These are phyloP conservation scores for Melieria omissa DNA, from an alignment of 2,888 invertebrate genomes.

Conservation along the genomic window DNA sequence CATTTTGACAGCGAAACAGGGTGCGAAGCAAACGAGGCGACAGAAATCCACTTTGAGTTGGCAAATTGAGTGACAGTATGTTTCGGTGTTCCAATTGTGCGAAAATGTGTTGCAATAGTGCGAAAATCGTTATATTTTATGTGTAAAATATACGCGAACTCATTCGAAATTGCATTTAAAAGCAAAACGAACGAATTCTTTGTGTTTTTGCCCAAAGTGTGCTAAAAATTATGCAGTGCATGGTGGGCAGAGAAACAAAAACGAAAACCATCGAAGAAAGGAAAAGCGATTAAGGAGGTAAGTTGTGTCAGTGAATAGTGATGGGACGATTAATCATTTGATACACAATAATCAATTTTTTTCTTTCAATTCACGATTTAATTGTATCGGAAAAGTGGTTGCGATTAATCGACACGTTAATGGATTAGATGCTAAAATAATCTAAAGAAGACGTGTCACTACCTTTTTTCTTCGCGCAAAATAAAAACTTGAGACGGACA, in stretches of 20 bases:
- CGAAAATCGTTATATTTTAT: background rate
- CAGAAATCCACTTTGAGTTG: slow-evolving; percentile 25
- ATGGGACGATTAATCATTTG: too few species aligned
- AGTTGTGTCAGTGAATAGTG: slow-evolving; percentile 2
- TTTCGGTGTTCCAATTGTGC: background rate
- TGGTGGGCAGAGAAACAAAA: slow-evolving; percentile 10
- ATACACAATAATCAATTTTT: too few species aligned
- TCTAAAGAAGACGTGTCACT: too few species aligned
- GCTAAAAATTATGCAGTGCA: slow-evolving; percentile 31
- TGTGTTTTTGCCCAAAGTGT: background rate
- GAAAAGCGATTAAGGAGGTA: slow-evolving; percentile 10
- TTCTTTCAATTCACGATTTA: too few species aligned
- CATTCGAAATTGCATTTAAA: slow-evolving; percentile 7
- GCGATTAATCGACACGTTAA: too few species aligned
- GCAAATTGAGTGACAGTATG: slow-evolving; percentile 14
- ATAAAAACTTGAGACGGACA: too few species aligned
- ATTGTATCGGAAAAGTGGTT: too few species aligned
- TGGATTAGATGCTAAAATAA: too few species aligned
- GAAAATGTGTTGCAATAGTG: background rate
- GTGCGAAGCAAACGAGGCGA: too few species aligned
- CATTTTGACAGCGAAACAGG: slow-evolving; percentile 24
- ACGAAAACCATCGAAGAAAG: slow-evolving; percentile 1
- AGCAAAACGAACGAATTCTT: slow-evolving; percentile 7
- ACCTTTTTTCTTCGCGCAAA: too few species aligned
- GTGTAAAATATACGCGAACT: background rate